Evolutionary conservation across 2,888 invertebrate genomes (phyloP), one percentile per base, ranked within the genome.

Genomic region (Galerucella nymphaeae): DNA sequence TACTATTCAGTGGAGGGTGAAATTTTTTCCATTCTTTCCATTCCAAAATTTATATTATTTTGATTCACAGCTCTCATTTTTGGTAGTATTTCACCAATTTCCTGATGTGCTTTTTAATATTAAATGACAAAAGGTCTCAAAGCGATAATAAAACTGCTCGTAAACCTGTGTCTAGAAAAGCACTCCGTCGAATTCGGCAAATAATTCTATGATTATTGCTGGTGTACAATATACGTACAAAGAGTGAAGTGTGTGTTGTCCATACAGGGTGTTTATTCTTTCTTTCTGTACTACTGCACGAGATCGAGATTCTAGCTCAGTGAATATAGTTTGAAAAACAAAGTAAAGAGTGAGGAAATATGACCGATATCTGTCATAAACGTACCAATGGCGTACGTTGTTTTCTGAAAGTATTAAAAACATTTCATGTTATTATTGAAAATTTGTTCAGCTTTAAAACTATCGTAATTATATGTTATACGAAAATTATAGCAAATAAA

Each of bases 61-160:
- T 18, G 18, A 10, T 16, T 16, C 48, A 53, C 53, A 53, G 10
- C 4, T 61, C 41, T 18, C 61, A 18, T 16, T 42, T 57, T 45
- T 50, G 42, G 63, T 53, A 69, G 53, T 48, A 64, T 63, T 23
- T 70, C 63, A 63, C 55, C 70, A 70, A 70, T 70, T 70, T 70
- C 57, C 70, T 70, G 70, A 70, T 70, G 63, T 57, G 57, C 42
- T n/a, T 63, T 70, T 70, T 70, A 70, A 70, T 70, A 70, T 70
- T 70, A 45, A 63, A 70, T 64, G 70, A 70, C 70, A 63, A 63
- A 38, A 63, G 70, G 57, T 70, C 70, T 57, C 70, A 8, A 13
- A 63, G 53, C 53, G 57, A 63, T 45, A 42, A 63, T 70, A 70
- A 70, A 70, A 57, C 41, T 63, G 53, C 70, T 63, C 70, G 63